phyloP scores from a whole-genome alignment of 1,140 invertebrate species.

The Drosophila oshimai region DNA sequence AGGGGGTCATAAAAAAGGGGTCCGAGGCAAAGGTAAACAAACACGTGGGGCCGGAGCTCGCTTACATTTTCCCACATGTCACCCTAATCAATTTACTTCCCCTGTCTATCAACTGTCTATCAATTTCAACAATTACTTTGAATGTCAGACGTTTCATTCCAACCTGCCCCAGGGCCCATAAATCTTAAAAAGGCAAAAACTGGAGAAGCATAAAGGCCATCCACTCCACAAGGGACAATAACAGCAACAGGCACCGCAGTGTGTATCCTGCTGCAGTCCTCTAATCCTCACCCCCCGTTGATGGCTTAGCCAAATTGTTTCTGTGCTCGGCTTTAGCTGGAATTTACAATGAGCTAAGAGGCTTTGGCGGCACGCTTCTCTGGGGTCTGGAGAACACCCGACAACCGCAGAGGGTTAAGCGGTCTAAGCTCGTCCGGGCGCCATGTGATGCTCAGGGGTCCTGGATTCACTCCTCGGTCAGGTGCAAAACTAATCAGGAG shows the following conservation, averaged over 20 bases:
- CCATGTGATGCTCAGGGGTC: background rate
- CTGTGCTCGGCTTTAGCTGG: constrained; percentile 49
- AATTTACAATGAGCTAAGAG: constrained; percentile 72
- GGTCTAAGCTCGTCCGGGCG: background rate
- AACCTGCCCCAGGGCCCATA: constrained; percentile 37
- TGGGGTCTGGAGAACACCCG: background rate
- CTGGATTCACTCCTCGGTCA: background rate
- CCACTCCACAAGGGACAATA: background rate
- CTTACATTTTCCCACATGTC: constrained; percentile 28
- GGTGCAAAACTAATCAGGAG: background rate
- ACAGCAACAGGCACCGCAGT: constrained; percentile 65
- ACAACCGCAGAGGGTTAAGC: constrained; percentile 33
- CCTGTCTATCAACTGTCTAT: constrained; percentile 45
- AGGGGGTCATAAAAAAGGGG: constrained; percentile 22
- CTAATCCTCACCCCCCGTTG: too few species aligned
- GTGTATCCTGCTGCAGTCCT: constrained; percentile 33
- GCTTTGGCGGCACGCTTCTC: constrained; percentile 44
- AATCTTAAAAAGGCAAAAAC: constrained; percentile 58
- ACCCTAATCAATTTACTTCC: constrained; percentile 20
- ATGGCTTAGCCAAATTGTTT: constrained; percentile 52
- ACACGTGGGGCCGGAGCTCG: background rate
- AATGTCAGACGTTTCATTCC: constrained; percentile 47
- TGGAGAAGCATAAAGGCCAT: constrained; percentile 19
- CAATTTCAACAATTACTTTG: constrained; percentile 66
- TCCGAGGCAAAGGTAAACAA: constrained; percentile 16